Conservation (phyloP, 2,888 invertebrate species). For the Caenorhabditis sp. region DNA sequence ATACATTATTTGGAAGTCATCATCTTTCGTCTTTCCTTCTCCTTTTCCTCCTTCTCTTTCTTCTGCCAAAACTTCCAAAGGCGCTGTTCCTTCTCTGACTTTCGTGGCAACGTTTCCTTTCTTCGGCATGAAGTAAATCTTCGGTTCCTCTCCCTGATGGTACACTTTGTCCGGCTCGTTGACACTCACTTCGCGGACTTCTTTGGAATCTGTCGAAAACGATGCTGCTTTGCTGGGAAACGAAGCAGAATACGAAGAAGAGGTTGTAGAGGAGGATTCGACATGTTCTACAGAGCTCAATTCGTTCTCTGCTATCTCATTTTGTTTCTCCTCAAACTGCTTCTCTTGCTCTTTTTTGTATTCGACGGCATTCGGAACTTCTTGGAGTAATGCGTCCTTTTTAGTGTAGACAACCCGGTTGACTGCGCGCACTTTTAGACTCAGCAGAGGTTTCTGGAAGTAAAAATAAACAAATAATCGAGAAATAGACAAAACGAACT, state of each 20-base stretch:
- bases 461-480: neutral
- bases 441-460: slow-evolving; percentile 44
- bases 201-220: slow-evolving; percentile 17
- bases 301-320: neutral
- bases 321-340: slow-evolving; percentile 26
- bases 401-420: slow-evolving; percentile 53
- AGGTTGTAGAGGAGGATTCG: too few species aligned
- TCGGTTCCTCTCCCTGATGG: slow-evolving; percentile 44
- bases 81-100: slow-evolving; percentile 6
- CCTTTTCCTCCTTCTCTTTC: slow-evolving; percentile 14
- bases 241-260: too few species aligned
- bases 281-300: too few species aligned
- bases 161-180: slow-evolving; percentile 53
- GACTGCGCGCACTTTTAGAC: slow-evolving; percentile 50
- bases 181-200: slow-evolving; percentile 12
- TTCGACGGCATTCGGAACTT: slow-evolving; percentile 37
- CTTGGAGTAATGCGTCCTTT: slow-evolving; percentile 48
- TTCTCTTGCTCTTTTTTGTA: slow-evolving; percentile 57
- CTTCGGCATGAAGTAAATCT: slow-evolving; percentile 38
- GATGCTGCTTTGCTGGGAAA: neutral
- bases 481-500: neutral
- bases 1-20: slow-evolving; percentile 57
- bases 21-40: slow-evolving; percentile 33
- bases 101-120: slow-evolving; percentile 25
- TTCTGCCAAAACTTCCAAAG: slow-evolving; percentile 17